phyloP scores from a whole-genome alignment of 2,888 invertebrate genomes.

The Drosophila anceps region DNA sequence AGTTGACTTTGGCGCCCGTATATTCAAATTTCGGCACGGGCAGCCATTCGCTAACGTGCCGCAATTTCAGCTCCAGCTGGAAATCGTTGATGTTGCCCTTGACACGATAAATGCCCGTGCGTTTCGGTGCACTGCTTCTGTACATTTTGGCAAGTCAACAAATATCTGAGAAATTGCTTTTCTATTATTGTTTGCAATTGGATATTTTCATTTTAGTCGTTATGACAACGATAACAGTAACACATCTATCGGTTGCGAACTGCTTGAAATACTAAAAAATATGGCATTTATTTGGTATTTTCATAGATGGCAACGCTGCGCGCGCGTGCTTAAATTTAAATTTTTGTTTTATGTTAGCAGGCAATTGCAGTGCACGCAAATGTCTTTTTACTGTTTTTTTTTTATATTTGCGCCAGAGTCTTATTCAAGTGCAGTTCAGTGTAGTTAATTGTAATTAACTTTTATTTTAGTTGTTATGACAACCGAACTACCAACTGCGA shows the following conservation, averaged over 20 bases:
- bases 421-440: too few relatives aligned
- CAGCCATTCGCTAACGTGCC: conserved; percentile 82
- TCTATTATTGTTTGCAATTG: conserved; percentile 16
- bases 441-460: neutral
- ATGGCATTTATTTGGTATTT: conserved; percentile 2
- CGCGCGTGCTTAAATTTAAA: neutral
- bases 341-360: neutral
- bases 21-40: conserved; percentile 83
- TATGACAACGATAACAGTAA: conserved; percentile 49
- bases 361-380: too few relatives aligned
- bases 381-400: neutral
- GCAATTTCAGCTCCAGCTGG: conserved; percentile 53
- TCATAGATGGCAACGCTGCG: neutral
- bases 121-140: conserved; percentile 59
- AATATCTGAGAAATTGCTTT: conserved; percentile 41
- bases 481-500: too few relatives aligned
- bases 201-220: conserved; percentile 36
- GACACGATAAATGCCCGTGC: conserved; percentile 83
- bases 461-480: too few relatives aligned
- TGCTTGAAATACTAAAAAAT: neutral
- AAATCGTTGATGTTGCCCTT: conserved; percentile 73
- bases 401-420: neutral
- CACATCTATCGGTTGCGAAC: conserved; percentile 7
- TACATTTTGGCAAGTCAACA: conserved; percentile 32
- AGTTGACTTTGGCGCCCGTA: conserved; percentile 37